A percentile compares a stretch with the other conserved stretches of the same genome.
Evolutionary conservation across 1,140 invertebrate species (phyloP).

Genomic region (Periplaneta americana): DNA sequence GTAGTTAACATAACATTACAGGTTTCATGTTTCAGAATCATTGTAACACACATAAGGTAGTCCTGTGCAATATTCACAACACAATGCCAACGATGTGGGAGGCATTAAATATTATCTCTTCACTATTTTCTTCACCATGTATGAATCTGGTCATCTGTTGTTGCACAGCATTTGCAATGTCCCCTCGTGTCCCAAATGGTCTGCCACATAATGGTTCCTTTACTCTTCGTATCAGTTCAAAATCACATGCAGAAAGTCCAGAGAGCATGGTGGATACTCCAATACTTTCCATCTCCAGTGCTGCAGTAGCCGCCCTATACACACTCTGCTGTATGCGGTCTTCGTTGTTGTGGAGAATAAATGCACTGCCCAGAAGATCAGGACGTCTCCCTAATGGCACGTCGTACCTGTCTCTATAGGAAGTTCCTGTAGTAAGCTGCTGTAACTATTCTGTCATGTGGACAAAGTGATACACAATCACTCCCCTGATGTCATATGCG

Average conservation of each 20-base stretch:
- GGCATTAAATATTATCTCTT: no score
- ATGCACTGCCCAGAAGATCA: not conserved
- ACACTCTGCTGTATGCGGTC: not conserved
- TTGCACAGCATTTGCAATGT: not conserved
- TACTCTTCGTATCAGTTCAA: not conserved
- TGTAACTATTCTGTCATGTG: not conserved
- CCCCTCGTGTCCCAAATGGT: not conserved
- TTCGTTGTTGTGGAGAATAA: not conserved
- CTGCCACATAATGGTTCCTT: constrained; percentile 1
- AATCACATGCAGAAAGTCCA: not conserved
- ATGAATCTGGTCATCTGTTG: no score
- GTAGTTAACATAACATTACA: no score
- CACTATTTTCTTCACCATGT: not conserved
- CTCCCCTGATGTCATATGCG: not conserved
- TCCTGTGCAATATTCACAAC: not conserved
- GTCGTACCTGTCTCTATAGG: not conserved
- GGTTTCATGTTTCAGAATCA: no score
- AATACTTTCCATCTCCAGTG: not conserved
- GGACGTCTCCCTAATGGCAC: not conserved
- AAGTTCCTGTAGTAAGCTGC: not conserved
- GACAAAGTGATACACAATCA: constrained; percentile 2
- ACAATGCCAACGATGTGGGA: not conserved
- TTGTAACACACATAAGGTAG: not conserved
- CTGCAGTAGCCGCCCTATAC: not conserved
- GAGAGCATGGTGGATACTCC: not conserved